Evolutionary conservation across 2,888 invertebrate species (phyloP).

Genomic region (Danaus chrysippus): DNA sequence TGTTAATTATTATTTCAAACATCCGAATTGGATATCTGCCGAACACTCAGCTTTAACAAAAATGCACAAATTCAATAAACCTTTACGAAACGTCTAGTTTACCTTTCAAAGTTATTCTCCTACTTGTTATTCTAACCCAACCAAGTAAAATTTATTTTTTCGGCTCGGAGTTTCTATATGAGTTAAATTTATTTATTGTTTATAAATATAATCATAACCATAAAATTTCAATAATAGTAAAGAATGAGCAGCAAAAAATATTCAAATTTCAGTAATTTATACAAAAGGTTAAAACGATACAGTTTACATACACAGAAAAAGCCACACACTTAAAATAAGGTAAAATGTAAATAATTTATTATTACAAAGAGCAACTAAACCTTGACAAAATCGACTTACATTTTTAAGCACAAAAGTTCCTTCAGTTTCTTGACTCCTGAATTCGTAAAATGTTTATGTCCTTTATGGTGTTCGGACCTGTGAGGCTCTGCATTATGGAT

Average conservation of each 20-base stretch:
- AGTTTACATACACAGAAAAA: too few relatives aligned
- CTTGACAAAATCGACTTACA: constrained; percentile 11
- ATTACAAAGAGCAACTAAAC: neutral
- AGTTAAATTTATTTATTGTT: too few relatives aligned
- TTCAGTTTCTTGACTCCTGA: constrained; percentile 17
- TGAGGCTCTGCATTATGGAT: constrained; percentile 63
- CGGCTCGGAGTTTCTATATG: too few relatives aligned
- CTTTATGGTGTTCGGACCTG: constrained; percentile 33
- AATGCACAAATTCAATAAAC: neutral
- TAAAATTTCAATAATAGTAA: too few relatives aligned
- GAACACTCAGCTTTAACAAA: too few relatives aligned
- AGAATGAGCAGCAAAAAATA: too few relatives aligned
- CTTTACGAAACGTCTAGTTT: neutral
- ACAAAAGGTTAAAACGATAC: too few relatives aligned
- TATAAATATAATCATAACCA: too few relatives aligned
- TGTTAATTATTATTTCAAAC: too few relatives aligned
- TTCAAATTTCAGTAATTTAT: too few relatives aligned
- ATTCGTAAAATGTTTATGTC: constrained; percentile 21
- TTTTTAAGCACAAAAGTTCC: constrained; percentile 16
- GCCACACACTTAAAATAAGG: too few relatives aligned
- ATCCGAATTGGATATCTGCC: too few relatives aligned
- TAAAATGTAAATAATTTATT: constrained; percentile 8
- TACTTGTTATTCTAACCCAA: constrained; percentile 3
- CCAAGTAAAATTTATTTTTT: neutral
- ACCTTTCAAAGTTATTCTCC: constrained; percentile 5